phyloP scores from a whole-genome alignment of 1,140 invertebrate species.

The Nomia melanderi region DNA sequence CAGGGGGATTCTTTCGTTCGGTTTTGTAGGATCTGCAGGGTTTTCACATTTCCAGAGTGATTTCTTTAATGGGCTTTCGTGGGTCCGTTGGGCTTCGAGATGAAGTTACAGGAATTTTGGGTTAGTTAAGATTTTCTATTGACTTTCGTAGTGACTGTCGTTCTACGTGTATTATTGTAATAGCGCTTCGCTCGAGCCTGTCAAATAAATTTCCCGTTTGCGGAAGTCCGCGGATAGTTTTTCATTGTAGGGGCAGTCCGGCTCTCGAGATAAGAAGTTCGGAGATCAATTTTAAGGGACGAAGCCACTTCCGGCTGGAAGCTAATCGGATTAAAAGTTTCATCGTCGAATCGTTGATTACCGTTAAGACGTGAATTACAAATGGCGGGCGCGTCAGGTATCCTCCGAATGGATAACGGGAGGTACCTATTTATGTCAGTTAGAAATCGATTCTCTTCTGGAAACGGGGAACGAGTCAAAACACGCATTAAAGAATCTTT shows the following conservation, averaged over 20 bases:
- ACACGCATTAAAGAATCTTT: too few species aligned
- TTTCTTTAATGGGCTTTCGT: too few species aligned
- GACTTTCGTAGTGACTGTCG: too few species aligned
- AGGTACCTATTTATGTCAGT: too few species aligned
- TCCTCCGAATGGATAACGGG: not conserved
- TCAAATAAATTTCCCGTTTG: constrained; percentile 31
- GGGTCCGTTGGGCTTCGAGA: too few species aligned
- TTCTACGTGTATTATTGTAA: constrained; percentile 15
- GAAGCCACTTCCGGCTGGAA: constrained; percentile 37
- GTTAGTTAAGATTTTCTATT: too few species aligned
- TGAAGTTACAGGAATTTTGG: too few species aligned
- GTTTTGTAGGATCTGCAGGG: too few species aligned
- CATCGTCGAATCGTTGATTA: constrained; percentile 26
- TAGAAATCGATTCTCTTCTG: too few species aligned
- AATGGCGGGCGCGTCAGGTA: not conserved
- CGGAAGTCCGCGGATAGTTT: constrained; percentile 21
- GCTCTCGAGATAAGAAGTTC: constrained; percentile 53
- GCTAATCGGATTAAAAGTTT: constrained; percentile 60
- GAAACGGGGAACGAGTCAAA: too few species aligned
- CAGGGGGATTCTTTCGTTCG: too few species aligned
- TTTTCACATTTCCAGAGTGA: too few species aligned
- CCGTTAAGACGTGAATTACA: constrained; percentile 18
- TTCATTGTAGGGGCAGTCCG: constrained; percentile 5
- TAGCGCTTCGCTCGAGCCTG: constrained; percentile 32
- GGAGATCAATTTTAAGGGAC: constrained; percentile 52